phyloP scores from a whole-genome alignment of 2,888 invertebrate genomes.

The Cheilosia urbana region DNA sequence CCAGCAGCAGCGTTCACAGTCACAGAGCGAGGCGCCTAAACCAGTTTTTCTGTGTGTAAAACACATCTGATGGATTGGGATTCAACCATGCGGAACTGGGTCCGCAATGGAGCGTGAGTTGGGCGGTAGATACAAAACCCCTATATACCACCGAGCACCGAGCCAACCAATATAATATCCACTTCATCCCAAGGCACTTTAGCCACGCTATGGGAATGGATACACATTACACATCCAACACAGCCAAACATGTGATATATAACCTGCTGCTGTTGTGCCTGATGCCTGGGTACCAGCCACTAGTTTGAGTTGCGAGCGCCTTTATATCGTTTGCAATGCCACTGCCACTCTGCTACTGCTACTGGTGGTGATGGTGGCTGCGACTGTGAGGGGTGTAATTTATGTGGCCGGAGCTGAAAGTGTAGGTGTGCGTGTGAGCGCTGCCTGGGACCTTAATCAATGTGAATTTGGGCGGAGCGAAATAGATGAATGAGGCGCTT shows the following conservation, averaged over 20 bases:
- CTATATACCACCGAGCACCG: slow-evolving; percentile 60
- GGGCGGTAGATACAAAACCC: slow-evolving; percentile 59
- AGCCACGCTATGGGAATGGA: slow-evolving; percentile 59
- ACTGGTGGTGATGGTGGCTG: slow-evolving; percentile 28
- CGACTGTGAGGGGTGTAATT: slow-evolving; percentile 36
- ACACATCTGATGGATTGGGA: slow-evolving; percentile 68
- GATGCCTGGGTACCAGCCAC: slow-evolving; percentile 14
- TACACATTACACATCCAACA: slow-evolving; percentile 35
- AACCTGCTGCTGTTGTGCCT: slow-evolving; percentile 1
- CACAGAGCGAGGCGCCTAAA: slow-evolving; percentile 70
- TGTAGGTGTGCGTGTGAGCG: slow-evolving; percentile 73
- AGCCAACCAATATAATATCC: slow-evolving; percentile 60
- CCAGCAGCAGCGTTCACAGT: slow-evolving; percentile 6
- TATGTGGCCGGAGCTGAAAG: slow-evolving; percentile 44
- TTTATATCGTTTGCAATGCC: slow-evolving; percentile 23
- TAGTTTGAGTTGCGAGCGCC: slow-evolving; percentile 32
- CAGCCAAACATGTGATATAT: slow-evolving; percentile 46
- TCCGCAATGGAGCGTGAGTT: slow-evolving; percentile 73
- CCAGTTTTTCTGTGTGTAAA: slow-evolving; percentile 65
- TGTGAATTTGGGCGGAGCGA: slow-evolving; percentile 70
- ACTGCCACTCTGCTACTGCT: slow-evolving; percentile 2
- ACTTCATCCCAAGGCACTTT: slow-evolving; percentile 70
- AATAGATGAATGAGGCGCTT: slow-evolving; percentile 49
- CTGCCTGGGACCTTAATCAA: slow-evolving; percentile 56
- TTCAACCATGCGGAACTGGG: slow-evolving; percentile 73